Conservation (phyloP, 2,113 vertebrate genomes). For the Salvelinus namaycush region DNA sequence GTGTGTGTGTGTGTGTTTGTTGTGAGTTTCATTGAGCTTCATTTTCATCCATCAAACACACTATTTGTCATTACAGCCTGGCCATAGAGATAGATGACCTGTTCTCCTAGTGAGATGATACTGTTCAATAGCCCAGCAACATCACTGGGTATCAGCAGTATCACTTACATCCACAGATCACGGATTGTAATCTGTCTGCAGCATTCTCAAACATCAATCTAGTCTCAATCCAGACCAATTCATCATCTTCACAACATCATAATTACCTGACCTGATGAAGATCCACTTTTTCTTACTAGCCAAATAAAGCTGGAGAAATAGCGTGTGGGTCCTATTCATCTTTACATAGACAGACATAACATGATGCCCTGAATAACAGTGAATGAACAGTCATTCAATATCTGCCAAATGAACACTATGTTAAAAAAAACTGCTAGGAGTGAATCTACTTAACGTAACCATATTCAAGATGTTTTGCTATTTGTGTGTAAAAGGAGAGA, state of each 20-base stretch:
- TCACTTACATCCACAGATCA: constrained; percentile 58
- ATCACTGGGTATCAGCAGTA: constrained; percentile 25
- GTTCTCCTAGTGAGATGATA: constrained; percentile 26
- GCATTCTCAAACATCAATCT: constrained; percentile 44
- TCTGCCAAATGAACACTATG: too few species aligned
- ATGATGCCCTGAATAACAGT: too few species aligned
- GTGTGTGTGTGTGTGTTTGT: too few species aligned
- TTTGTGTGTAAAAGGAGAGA: too few species aligned
- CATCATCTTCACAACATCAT: constrained; percentile 7
- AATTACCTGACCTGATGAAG: not conserved
- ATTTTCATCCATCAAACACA: constrained; percentile 1
- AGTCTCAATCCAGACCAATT: constrained; percentile 28
- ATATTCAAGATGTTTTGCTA: too few species aligned
- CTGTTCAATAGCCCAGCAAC: constrained; percentile 1
- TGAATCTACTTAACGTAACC: too few species aligned
- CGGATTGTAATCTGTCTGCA: constrained; percentile 34
- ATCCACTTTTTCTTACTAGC: too few species aligned
- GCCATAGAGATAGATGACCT: constrained; percentile 56
- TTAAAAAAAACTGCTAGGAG: too few species aligned
- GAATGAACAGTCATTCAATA: too few species aligned
- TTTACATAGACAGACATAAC: too few species aligned
- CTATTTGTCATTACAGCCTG: constrained; percentile 54
- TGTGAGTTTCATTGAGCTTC: constrained; percentile 13
- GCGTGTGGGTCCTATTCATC: too few species aligned
- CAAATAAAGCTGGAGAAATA: too few species aligned